phyloP scores from a whole-genome alignment of 1,140 invertebrate species.

The Lasioglossum baleicum region DNA sequence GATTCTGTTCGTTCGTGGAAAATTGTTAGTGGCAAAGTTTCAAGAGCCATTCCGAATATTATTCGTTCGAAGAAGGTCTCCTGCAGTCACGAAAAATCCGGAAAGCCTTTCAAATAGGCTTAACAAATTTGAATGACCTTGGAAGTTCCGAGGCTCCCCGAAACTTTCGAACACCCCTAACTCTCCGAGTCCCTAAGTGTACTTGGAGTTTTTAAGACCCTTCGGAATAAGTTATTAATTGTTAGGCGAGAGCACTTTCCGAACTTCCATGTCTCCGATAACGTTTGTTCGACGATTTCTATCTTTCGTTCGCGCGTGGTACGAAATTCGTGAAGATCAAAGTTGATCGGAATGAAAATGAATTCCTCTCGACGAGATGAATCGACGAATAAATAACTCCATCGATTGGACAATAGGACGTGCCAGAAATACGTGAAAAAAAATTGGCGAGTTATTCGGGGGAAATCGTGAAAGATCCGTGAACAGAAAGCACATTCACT shows the following conservation, averaged over 20 bases:
- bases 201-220: background rate
- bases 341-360: no score
- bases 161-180: background rate
- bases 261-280: background rate
- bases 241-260: background rate
- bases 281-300: background rate
- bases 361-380: no score
- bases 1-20: no score
- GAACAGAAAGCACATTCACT: no score
- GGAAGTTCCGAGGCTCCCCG: background rate
- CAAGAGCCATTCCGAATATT: background rate
- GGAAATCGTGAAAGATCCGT: no score
- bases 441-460: no score
- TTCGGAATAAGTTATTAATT: conserved; percentile 3
- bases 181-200: background rate
- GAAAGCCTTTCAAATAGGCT: conserved; percentile 1
- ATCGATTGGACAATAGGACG: no score
- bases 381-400: no score
- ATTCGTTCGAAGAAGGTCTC: background rate
- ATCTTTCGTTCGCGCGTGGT: no score
- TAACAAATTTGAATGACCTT: conserved; percentile 7
- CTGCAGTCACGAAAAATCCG: background rate
- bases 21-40: background rate
- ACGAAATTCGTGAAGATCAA: no score
- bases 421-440: no score